Percentiles rank a stretch among this genome's conserved stretches.
Conservation (phyloP, 2,113 vertebrate species). For the Myotis lucifugus region DNA sequence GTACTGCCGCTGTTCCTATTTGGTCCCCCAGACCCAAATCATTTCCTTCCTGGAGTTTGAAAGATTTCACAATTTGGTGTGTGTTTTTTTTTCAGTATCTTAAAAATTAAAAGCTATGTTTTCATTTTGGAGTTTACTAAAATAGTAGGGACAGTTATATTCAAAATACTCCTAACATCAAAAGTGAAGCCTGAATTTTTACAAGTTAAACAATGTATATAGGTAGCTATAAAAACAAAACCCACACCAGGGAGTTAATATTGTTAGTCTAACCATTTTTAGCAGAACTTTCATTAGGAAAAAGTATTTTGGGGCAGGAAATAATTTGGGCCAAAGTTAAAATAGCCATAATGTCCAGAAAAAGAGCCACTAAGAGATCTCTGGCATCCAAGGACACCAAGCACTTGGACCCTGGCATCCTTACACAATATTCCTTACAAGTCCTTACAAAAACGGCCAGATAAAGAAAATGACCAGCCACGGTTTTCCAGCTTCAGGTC, state of each 20-base stretch:
- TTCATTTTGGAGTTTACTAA: slow-evolving; percentile 29
- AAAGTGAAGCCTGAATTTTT: not conserved
- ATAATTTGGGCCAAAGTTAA: not conserved
- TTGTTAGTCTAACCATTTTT: not conserved
- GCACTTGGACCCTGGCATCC: not conserved
- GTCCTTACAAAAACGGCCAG: not conserved
- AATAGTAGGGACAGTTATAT: not conserved
- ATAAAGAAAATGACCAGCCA: not conserved
- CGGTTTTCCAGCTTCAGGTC: not conserved
- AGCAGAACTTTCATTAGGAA: slow-evolving; percentile 1
- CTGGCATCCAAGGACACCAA: not conserved
- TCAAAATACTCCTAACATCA: not conserved
- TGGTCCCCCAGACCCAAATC: not conserved
- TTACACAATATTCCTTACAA: not conserved
- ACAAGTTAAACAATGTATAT: not conserved
- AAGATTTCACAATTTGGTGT: slow-evolving; percentile 20
- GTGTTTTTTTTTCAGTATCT: slow-evolving; percentile 36
- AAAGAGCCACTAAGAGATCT: not conserved
- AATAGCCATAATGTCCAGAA: not conserved
- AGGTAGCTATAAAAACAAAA: not conserved
- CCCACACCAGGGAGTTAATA: not conserved
- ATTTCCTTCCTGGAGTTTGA: not conserved
- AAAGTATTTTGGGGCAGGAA: slow-evolving; percentile 13
- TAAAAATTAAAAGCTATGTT: slow-evolving; percentile 35
- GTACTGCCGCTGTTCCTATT: not conserved